Evolutionary conservation across 1,140 invertebrate genomes (phyloP).

Genomic region (Drosophila virilis): DNA sequence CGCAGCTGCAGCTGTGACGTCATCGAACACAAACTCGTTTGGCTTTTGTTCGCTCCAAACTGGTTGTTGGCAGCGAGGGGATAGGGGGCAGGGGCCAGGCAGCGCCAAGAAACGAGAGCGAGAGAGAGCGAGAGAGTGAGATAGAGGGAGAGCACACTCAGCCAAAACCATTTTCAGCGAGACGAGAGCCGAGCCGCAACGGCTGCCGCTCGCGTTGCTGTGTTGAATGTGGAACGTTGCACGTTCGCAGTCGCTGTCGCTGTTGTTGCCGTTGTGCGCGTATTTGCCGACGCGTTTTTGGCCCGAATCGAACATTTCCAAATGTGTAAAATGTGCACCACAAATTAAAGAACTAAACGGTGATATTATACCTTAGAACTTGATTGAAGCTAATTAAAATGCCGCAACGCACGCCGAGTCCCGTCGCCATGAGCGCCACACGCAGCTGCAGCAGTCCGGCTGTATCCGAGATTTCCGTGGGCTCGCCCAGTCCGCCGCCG

Average conservation of each 20-base stretch:
- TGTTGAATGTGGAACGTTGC: slow-evolving; percentile 72
- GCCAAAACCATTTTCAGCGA: slow-evolving; percentile 57
- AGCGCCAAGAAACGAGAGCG: slow-evolving; percentile 15
- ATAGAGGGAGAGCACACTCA: slow-evolving; percentile 21
- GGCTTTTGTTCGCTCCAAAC: slow-evolving; percentile 36
- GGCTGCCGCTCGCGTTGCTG: slow-evolving; percentile 39
- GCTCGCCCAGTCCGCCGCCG: slow-evolving; percentile 77
- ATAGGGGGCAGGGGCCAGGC: slow-evolving; percentile 9
- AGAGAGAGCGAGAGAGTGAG: slow-evolving; percentile 5
- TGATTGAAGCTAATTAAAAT: slow-evolving; percentile 21
- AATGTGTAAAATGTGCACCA: slow-evolving; percentile 25
- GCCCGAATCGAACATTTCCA: neutral
- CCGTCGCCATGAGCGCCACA: slow-evolving; percentile 25
- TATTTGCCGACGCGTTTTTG: slow-evolving; percentile 74
- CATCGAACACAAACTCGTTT: slow-evolving; percentile 62
- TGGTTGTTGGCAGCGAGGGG: slow-evolving; percentile 15
- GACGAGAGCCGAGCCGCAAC: slow-evolving; percentile 19
- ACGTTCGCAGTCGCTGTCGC: slow-evolving; percentile 50
- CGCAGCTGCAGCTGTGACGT: slow-evolving; percentile 69
- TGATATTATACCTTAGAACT: neutral
- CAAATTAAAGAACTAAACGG: neutral
- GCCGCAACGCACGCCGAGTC: slow-evolving; percentile 70
- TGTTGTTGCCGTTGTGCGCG: slow-evolving; percentile 43
- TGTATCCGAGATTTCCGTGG: slow-evolving; percentile 80
- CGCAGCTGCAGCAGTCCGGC: slow-evolving; percentile 71